These are phyloP conservation scores for Prunella himalayana DNA, from an alignment of 2,113 vertebrate species.

Conservation along the genomic window DNA sequence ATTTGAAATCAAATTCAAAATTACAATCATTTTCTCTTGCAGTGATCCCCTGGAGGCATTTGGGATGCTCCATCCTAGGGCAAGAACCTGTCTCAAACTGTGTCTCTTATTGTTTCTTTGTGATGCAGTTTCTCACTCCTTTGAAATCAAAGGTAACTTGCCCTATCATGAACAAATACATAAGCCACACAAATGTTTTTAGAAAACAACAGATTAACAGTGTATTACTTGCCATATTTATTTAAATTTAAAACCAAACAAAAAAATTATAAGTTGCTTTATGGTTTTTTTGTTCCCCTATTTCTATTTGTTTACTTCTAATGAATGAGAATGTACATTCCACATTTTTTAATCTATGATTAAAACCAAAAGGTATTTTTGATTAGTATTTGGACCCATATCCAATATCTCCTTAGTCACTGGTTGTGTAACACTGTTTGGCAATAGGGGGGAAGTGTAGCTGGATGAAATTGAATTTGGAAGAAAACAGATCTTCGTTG, in stretches of 20 bases:
- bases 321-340: background rate
- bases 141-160: background rate
- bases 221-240: background rate
- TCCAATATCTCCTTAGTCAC: background rate
- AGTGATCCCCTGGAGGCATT: background rate
- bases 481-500: background rate
- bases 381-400: background rate
- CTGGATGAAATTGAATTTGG: background rate
- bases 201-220: background rate
- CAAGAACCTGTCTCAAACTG: background rate
- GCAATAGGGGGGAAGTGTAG: fast-evolving
- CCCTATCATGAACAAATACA: background rate
- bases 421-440: background rate
- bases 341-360: background rate
- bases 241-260: background rate
- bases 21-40: background rate
- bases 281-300: background rate
- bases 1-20: background rate
- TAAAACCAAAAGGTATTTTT: background rate
- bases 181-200: background rate
- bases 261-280: background rate
- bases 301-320: background rate
- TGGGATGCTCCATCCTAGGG: background rate
- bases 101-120: background rate
- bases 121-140: background rate